These are phyloP conservation scores for Acronicta alni DNA, from an alignment of 2,888 invertebrate genomes.

Conservation along the genomic window DNA sequence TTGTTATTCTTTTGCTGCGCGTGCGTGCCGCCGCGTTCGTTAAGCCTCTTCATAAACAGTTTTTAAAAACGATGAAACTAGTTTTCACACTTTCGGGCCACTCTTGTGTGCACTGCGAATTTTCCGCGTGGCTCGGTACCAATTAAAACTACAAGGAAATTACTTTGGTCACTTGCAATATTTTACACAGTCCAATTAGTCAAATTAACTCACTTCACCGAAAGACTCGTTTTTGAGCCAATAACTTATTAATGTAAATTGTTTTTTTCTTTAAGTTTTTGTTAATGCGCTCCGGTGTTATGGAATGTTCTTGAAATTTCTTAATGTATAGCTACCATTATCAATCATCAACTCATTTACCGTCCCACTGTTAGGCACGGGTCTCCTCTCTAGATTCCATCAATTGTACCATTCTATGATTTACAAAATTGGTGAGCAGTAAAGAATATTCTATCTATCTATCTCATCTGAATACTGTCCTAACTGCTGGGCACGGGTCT, in stretches of 20 bases:
- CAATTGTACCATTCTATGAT: too few relatives aligned
- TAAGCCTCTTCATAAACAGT: constrained; percentile 60
- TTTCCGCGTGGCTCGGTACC: constrained; percentile 41
- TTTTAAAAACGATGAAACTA: constrained; percentile 65
- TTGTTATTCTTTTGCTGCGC: constrained; percentile 60
- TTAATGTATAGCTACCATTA: too few relatives aligned
- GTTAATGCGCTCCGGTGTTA: constrained; percentile 28
- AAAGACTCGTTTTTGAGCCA: constrained; percentile 39
- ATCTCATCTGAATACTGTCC: too few relatives aligned
- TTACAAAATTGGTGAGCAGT: too few relatives aligned
- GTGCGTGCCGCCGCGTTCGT: constrained; percentile 71
- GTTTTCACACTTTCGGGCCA: constrained; percentile 49
- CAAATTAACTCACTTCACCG: constrained; percentile 45
- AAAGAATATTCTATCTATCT: too few relatives aligned
- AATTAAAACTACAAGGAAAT: constrained; percentile 52
- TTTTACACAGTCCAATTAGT: constrained; percentile 54
- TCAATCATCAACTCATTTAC: too few relatives aligned
- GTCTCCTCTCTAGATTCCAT: too few relatives aligned
- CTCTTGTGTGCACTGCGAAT: constrained; percentile 44
- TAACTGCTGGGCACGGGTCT: too few relatives aligned
- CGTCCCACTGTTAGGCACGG: too few relatives aligned
- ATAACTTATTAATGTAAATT: constrained; percentile 38
- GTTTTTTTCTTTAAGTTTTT: constrained; percentile 29
- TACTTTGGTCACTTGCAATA: constrained; percentile 53
- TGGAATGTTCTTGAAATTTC: not conserved